Evolutionary conservation across 2,113 vertebrate species (phyloP), one percentile per base, ranked within the genome.

Genomic region (Capreolus pygargus): DNA sequence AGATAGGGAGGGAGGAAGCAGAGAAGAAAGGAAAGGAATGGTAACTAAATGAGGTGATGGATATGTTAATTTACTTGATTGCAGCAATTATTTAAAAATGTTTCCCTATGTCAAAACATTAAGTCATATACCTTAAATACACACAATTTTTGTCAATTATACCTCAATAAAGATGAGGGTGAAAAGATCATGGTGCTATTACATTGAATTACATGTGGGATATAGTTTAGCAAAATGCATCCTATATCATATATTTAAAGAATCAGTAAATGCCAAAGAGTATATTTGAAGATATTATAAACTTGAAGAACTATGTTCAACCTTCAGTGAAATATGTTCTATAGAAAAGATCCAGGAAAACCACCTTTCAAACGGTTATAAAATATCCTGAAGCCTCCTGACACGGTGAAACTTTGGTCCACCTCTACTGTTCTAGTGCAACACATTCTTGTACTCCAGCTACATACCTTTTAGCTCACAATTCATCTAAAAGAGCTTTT

Each of bases 251-350:
- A 47, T 52, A 47, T 60, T 23, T 45, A 94, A 82, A 23, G 57
- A 86, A 89, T 74, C n/a, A 86, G 17, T 92, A 84, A 96, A 93
- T 52, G 21, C n/a, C n/a, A 64, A 91, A 93, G 39, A 82, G 39
- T 45, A 82, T 45, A 70, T 86, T 57, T 84, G 33, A 96, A 96
- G 57, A 70, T 85, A 79, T 28, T 84, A 6, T 27, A 81, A 91
- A 92, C 58, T 74, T 76, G 6, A 93, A 87, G n/a, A 87, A 88
- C 3, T 17, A 39, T 55, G 14, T 84, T 90, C 61, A 64, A 54
- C 28, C 33, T 88, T 91, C 45, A 64, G 4, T 89, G 33, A 95
- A 78, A 55, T 88, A 36, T 7, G 2, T 89, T 82, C 27, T n/a
- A 14, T 85, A 39, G 23, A 88, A 55, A 7, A 96, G 30, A 78